Conservation (phyloP, 1,140 invertebrate genomes). For the Steinernema khuongi region DNA sequence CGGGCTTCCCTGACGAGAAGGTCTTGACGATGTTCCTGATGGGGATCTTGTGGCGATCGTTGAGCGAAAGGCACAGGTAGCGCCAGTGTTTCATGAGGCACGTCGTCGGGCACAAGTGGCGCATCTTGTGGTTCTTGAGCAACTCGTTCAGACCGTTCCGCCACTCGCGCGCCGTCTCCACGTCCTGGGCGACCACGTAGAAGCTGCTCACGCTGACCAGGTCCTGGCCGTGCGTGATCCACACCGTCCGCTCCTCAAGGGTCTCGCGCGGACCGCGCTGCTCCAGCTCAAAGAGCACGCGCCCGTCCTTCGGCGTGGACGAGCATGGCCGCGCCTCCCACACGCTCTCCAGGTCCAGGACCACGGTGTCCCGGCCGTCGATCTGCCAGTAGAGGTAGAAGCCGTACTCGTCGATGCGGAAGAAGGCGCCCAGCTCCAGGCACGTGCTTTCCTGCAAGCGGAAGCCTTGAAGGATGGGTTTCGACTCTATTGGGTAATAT, state of each 20-base stretch:
- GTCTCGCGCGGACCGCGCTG: slow-evolving; percentile 65
- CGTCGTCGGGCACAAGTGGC: slow-evolving; percentile 84
- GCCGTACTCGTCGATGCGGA: slow-evolving; percentile 94
- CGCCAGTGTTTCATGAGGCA: slow-evolving; percentile 99
- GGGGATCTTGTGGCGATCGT: slow-evolving; percentile 88
- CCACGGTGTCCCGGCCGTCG: slow-evolving; percentile 73
- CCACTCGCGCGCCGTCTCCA: slow-evolving; percentile 85
- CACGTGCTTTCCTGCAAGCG: slow-evolving; percentile 72
- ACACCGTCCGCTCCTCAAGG: slow-evolving; percentile 88
- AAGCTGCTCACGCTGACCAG: slow-evolving; percentile 98
- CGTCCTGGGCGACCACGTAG: slow-evolving; percentile 86
- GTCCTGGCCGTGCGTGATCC: slow-evolving; percentile 95
- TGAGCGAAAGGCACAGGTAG: slow-evolving; percentile 82
- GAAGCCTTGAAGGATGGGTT: no score
- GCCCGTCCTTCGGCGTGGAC: slow-evolving; percentile 70
- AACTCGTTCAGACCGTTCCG: slow-evolving; percentile 78
- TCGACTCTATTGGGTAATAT: not conserved
- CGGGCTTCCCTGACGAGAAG: slow-evolving; percentile 90
- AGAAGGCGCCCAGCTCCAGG: slow-evolving; percentile 77
- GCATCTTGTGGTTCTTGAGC: slow-evolving; percentile 86
- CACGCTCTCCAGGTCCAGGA: slow-evolving; percentile 48
- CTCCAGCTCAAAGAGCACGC: slow-evolving; percentile 72
- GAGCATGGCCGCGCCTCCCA: slow-evolving; percentile 50
- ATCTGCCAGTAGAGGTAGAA: slow-evolving; percentile 99
- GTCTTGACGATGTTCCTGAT: slow-evolving; percentile 92